Base-by-base conservation (phyloP, 1,140 invertebrate genomes). In the Drosophila varians region DNA sequence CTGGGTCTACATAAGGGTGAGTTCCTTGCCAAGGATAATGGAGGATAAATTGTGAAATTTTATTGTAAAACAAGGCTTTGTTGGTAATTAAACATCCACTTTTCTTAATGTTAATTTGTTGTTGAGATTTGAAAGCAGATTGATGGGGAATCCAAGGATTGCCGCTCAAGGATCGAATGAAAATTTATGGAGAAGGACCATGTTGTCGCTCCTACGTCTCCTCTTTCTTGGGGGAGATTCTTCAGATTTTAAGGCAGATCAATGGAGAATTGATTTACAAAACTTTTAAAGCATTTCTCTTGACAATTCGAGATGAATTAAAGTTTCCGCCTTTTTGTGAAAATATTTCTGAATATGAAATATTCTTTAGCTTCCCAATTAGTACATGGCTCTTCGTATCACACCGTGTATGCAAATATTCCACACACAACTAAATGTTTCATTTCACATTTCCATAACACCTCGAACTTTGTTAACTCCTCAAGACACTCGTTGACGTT, bases 401-500 rank as follows among this genome's bases (percentile, higher is more conserved):
- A 16, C 8, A 62, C n/a, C 55, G 4, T 31, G 28, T 31, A 31
- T 31, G 28, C n/a, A 11, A 31, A 16, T 38, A 36, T 12, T 16
- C 12, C 1, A 2, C 4, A 2, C 16, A 16, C 12, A 6, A 38
- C 12, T 2, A 16, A 38, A 38, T 38, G 36, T 38, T 38, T 38
- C 36, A 38, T 38, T 38, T 16, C 36, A 5, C 65, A 53, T 53
- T 66, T 45, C 25, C 56, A 42, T 48, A 42, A 61, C 60, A 64
- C 42, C 60, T 64, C 55, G 42, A 64, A 46, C 43, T 62, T 57
- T 65, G 62, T 42, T 65, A 66, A 65, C 38, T 68, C 31, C 47
- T 6, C 26, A 53, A 66, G 64, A 71, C 42, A 46, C 34, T 60
- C 47, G 34, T 43, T 74, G 69, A 73, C 57, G 36, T 74, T 65